Conservation (phyloP, 2,888 invertebrate species). For the Agonopterix arenella region DNA sequence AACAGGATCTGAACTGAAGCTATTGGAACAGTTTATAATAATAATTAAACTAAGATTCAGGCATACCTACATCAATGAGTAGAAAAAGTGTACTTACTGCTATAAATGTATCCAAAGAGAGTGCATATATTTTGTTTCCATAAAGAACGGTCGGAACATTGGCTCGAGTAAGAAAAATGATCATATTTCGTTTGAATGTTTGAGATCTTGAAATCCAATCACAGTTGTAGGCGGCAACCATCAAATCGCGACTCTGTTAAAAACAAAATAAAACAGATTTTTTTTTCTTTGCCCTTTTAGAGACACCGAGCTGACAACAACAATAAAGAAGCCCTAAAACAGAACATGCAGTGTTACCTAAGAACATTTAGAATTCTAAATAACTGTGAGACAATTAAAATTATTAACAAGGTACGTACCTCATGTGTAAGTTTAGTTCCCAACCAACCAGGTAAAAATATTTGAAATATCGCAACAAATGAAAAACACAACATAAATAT, state of each 20-base stretch:
- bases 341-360: no score
- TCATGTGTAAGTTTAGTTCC: slow-evolving; percentile 40
- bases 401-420: slow-evolving; percentile 23
- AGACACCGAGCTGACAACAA: no score
- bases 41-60: no score
- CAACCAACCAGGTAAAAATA: slow-evolving; percentile 42
- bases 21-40: no score
- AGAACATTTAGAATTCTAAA: no score
- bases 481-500: slow-evolving; percentile 38
- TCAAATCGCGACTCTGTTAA: slow-evolving; percentile 38
- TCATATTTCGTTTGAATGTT: slow-evolving; percentile 38
- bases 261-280: background rate
- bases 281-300: background rate
- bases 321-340: no score
- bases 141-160: slow-evolving; percentile 35
- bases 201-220: slow-evolving; percentile 47
- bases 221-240: slow-evolving; percentile 41
- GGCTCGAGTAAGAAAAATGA: slow-evolving; percentile 38
- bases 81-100: no score
- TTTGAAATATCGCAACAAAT: slow-evolving; percentile 33
- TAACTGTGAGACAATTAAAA: no score
- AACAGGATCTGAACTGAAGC: no score
- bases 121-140: slow-evolving; percentile 43
- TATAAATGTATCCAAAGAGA: slow-evolving; percentile 44
- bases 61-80: no score